Evolutionary conservation across 1,140 invertebrate genomes (phyloP), one percentile per base, ranked within the genome.

Genomic region (Aphelinus certus): DNA sequence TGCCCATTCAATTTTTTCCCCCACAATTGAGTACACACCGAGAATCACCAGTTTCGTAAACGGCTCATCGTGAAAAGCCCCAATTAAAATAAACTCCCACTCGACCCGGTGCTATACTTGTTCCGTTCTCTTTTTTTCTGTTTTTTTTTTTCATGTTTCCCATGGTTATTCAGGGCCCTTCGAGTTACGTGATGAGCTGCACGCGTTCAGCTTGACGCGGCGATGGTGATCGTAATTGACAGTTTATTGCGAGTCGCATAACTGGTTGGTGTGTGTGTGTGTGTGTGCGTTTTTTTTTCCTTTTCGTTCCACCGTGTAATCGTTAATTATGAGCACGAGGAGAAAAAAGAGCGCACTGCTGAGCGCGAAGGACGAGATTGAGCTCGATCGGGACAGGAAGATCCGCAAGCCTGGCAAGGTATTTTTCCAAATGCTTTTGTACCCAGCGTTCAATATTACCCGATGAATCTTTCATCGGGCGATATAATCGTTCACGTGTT

Each of bases 321-420:
- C 47, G 10, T 46, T 45, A 57, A 73, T 77, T 63, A 80, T 79
- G 76, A 84, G 73, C n/a, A 74, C 78, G 71, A 80, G 79, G 75
- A 82, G 76, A 77, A 81, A 74, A 64, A 75, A 78, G 0, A 84
- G 76, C 76, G 80, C 83, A 55, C 74, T 87, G 68, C 81, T 81
- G 62, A 77, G 81, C 58, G 86, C 86, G 71, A 86, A 86, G 80
- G 85, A 86, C 79, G 85, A 86, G 70, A 77, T 87, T 53, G 80
- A 81, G 76, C 73, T 87, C 73, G 84, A 84, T 70, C 81, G 83
- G 60, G 79, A 81, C 70, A 81, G 81, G 60, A 86, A 85, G 77
- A 83, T 79, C 1, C 48, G 58, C 1, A 63, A 58, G 10, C 53
- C 62, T 71, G 51, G 26, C 26, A 26, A 26, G 26, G 26, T 26